A percentile compares a stretch with the other conserved stretches of the same genome.
phyloP scores from a whole-genome alignment of 2,113 vertebrate species.

The Oxyruncus cristatus region DNA sequence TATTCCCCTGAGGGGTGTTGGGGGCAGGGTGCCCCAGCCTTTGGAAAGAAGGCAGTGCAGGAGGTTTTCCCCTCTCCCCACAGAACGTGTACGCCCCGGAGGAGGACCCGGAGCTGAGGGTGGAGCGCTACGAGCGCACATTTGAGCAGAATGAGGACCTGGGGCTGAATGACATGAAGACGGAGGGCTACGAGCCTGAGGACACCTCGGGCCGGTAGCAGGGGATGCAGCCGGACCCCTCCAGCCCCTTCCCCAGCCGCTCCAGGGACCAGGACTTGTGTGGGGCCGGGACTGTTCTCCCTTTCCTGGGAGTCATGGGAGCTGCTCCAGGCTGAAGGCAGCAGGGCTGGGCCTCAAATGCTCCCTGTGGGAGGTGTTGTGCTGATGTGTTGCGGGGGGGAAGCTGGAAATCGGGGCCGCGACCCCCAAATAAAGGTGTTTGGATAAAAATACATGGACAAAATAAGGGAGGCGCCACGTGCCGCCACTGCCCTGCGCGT shows the following conservation, averaged over 20 bases:
- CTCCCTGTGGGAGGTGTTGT: background rate
- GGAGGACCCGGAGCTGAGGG: constrained; percentile 85
- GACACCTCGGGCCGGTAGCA: constrained; percentile 16
- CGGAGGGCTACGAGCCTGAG: constrained; percentile 79
- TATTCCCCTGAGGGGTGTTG: accelerated
- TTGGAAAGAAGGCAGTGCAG: accelerated
- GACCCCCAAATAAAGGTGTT: background rate
- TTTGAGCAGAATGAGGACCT: constrained; percentile 94
- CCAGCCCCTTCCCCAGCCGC: accelerated
- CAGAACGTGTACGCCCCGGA: constrained; percentile 94
- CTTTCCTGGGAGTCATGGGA: background rate
- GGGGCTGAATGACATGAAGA: constrained; percentile 94
- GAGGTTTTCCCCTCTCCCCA: background rate
- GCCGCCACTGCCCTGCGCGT: too few species aligned
- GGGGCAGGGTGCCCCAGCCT: accelerated
- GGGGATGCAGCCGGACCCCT: accelerated
- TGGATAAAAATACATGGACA: background rate
- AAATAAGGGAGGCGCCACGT: accelerated
- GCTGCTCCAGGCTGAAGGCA: background rate
- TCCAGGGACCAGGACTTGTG: accelerated
- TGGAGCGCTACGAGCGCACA: constrained; percentile 82
- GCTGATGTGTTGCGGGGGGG: background rate
- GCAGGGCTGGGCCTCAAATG: background rate
- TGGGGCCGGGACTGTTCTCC: background rate
- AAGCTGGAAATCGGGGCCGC: background rate